Evolutionary conservation across 30 jellyfish, hydroid and myxozoan species (phyloP), one percentile per base, ranked within the genome.

Genomic region (Hydractinia echinata): DNA sequence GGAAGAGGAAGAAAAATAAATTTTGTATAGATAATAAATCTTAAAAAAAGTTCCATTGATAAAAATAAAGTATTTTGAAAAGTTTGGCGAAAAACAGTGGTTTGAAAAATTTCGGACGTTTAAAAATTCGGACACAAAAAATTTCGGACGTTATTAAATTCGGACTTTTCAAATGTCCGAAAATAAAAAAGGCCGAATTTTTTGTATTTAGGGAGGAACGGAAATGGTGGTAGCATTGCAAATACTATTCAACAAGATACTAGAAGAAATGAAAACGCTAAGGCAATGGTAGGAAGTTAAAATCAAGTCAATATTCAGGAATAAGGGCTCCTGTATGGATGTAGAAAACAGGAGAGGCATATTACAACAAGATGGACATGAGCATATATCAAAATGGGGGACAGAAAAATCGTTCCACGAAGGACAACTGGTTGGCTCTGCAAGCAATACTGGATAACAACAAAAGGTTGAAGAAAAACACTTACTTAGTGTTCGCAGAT

Each of bases 341-440:
- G 7, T 84, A 49, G 67, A 61, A 20, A 84, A 84, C 83, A 76
- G 93, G 69, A 62, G 93, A 53, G 93, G 93, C 5, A 55, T 84
- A 13, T 84, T 76, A 53, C 72, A 51, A 50, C 7, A 14, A 6
- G 10, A 54, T 84, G 16, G 53, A 74, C 54, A 76, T 84, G 53
- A 78, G 54, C 13, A 56, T 50, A 39, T 71, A 76, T 16, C 87
- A 84, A 55, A 55, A 67, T 73, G 86, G 91, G 50, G 66, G 88
- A 19, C 53, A 81, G 50, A 30, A 67, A 76, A 50, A 68, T 4
- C 55, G 50, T n/a, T 30, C 49, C 49, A 72, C 80, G 10, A 13
- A 62, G 7, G 91, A 77, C 82, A 76, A 84, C 77, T 74, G 87
- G 93, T n/a, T n/a, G n/a, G n/a, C n/a, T n/a, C n/a, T n/a, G n/a